phyloP scores from a whole-genome alignment of 2,797 vertebrate species.

The Neosilurus hyrtlii region DNA sequence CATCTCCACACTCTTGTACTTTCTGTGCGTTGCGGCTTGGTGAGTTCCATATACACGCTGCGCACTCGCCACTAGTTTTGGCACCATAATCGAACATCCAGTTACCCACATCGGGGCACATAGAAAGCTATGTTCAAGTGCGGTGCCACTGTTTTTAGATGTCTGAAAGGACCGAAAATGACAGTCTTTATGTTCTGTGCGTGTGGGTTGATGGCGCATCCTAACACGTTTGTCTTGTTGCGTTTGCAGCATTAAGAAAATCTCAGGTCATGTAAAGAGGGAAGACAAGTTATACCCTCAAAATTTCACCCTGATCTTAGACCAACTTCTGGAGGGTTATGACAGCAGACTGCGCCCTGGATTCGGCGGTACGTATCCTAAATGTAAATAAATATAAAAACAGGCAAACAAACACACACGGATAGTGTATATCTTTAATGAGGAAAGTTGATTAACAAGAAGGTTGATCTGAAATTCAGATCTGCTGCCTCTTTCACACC shows the following conservation, averaged over 20 bases:
- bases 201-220: conserved; percentile 20
- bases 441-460: not conserved
- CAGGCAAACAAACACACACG: not conserved
- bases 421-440: too few species aligned
- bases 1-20: conserved; percentile 82
- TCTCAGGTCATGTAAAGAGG: conserved; percentile 82
- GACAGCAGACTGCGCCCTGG: conserved; percentile 97
- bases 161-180: not conserved
- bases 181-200: not conserved
- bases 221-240: conserved; percentile 42
- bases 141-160: conserved; percentile 3
- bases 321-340: conserved; percentile 96
- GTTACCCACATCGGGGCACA: not conserved
- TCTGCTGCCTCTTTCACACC: not conserved
- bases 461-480: not conserved
- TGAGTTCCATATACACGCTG: conserved; percentile 74
- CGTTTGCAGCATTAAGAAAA: conserved; percentile 78
- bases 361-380: conserved; percentile 85
- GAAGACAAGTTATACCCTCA: conserved; percentile 91
- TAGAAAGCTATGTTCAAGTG: conserved; percentile 5
- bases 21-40: conserved; percentile 86
- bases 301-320: conserved; percentile 96
- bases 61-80: conserved; percentile 41
- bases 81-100: not conserved
- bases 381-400: not conserved